Percentiles rank a stretch among this genome's conserved stretches.
These are phyloP conservation scores for Tetramorium alpestre DNA, from an alignment of 1,140 invertebrate species.

Conservation along the genomic window DNA sequence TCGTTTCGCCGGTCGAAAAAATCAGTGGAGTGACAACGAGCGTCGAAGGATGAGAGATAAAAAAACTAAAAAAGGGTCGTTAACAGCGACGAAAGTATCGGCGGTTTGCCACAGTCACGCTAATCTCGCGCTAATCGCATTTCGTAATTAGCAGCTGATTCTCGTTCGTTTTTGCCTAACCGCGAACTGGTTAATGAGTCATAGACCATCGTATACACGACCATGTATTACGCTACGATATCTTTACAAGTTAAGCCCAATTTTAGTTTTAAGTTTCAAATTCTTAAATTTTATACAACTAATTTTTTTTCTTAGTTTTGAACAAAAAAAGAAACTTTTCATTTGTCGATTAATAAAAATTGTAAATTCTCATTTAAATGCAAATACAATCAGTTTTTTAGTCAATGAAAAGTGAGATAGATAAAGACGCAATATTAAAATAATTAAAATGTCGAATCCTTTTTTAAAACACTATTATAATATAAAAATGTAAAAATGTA, in stretches of 20 bases:
- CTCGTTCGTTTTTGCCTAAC: slow-evolving; percentile 24
- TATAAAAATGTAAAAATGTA: background rate
- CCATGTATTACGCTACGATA: background rate
- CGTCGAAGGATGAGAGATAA: background rate
- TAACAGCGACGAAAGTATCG: slow-evolving; percentile 47
- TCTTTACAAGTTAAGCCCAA: background rate
- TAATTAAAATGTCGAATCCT: background rate
- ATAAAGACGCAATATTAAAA: background rate
- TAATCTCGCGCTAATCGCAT: slow-evolving; percentile 47
- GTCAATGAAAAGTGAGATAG: background rate
- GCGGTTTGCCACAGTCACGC: slow-evolving; percentile 39
- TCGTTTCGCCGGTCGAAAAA: slow-evolving; percentile 4
- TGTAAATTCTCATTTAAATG: background rate
- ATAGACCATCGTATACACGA: background rate
- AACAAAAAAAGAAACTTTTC: background rate
- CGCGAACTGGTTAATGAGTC: slow-evolving; percentile 13
- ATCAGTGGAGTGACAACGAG: background rate
- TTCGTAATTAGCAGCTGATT: slow-evolving; percentile 54
- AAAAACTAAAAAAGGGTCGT: slow-evolving; percentile 41
- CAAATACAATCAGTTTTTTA: background rate
- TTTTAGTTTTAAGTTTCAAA: background rate
- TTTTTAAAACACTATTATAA: background rate
- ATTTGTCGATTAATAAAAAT: background rate
- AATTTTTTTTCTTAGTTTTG: background rate
- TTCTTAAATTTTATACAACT: background rate